These are phyloP conservation scores for Drosophila niveifrons DNA, from an alignment of 2,888 invertebrate species.

Conservation along the genomic window DNA sequence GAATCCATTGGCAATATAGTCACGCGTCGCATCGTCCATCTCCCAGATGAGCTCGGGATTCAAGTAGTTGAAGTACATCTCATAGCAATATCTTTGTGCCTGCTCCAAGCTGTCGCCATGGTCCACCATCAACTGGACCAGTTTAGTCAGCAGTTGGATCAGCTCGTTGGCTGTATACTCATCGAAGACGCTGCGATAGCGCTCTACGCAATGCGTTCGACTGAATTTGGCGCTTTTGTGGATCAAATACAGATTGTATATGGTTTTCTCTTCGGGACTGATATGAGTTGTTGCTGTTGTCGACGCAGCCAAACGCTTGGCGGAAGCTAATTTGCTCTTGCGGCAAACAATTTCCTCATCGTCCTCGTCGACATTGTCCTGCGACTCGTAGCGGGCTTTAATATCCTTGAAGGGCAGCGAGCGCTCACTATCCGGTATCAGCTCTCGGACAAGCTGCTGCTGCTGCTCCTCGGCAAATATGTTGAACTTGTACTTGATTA, in stretches of 20 bases:
- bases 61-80: slow-evolving; percentile 85
- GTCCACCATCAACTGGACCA: slow-evolving; percentile 83
- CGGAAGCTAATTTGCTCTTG: slow-evolving; percentile 46
- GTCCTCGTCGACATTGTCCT: slow-evolving; percentile 47
- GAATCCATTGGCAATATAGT: slow-evolving; percentile 84
- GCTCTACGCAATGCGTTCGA: slow-evolving; percentile 83
- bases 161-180: slow-evolving; percentile 84
- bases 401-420: slow-evolving; percentile 84
- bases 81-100: slow-evolving; percentile 83
- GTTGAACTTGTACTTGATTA: slow-evolving; percentile 85
- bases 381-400: slow-evolving; percentile 81
- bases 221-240: slow-evolving; percentile 84
- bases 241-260: slow-evolving; percentile 85
- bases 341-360: slow-evolving; percentile 84
- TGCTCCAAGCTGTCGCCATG: slow-evolving; percentile 82
- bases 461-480: slow-evolving; percentile 85
- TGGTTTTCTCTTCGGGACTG: slow-evolving; percentile 84
- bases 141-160: slow-evolving; percentile 81
- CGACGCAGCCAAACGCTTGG: slow-evolving; percentile 21
- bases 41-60: slow-evolving; percentile 85
- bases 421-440: slow-evolving; percentile 83
- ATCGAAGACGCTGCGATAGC: slow-evolving; percentile 84
- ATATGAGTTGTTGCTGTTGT: slow-evolving; percentile 69
- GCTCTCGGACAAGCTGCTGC: slow-evolving; percentile 82
- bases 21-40: slow-evolving; percentile 84